Evolutionary conservation across 1,140 invertebrate species (phyloP).

Genomic region (Cydia fagiglandana): DNA sequence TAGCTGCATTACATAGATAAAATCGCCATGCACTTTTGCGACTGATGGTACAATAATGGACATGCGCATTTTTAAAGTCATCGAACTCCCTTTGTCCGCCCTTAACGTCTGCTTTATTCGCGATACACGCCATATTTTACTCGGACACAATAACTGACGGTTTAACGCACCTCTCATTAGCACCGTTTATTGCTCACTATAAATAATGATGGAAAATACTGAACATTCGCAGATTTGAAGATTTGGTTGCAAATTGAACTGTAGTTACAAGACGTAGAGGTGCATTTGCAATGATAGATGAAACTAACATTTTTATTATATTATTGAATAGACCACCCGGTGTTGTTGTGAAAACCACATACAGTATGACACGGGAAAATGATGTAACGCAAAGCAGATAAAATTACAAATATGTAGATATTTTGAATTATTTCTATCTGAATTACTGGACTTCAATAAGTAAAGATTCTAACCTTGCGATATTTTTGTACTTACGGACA

Average conservation of each 20-base stretch:
- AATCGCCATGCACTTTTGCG: too few species aligned
- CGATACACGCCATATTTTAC: slow-evolving; percentile 39
- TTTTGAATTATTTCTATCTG: not conserved
- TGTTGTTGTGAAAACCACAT: not conserved
- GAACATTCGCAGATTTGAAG: not conserved
- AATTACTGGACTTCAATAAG: too few species aligned
- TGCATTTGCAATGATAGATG: not conserved
- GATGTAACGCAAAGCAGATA: not conserved
- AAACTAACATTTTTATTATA: not conserved
- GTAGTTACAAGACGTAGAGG: not conserved
- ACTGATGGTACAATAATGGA: slow-evolving; percentile 41
- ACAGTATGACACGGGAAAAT: not conserved
- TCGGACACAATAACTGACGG: slow-evolving; percentile 3
- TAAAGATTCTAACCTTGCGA: too few species aligned
- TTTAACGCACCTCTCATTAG: not conserved
- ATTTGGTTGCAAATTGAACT: not conserved
- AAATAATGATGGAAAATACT: slow-evolving; percentile 8
- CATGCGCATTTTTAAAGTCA: slow-evolving; percentile 49
- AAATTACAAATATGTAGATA: too few species aligned
- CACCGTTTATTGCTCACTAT: not conserved
- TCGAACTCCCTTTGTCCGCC: slow-evolving; percentile 71
- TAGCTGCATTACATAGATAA: too few species aligned
- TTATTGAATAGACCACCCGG: not conserved
- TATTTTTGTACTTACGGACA: too few species aligned
- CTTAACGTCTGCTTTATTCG: slow-evolving; percentile 60